Percentiles rank a stretch among this genome's conserved stretches.
These are phyloP conservation scores for Pogonophryne albipinna DNA, from an alignment of 2,797 vertebrate genomes.

Conservation along the genomic window DNA sequence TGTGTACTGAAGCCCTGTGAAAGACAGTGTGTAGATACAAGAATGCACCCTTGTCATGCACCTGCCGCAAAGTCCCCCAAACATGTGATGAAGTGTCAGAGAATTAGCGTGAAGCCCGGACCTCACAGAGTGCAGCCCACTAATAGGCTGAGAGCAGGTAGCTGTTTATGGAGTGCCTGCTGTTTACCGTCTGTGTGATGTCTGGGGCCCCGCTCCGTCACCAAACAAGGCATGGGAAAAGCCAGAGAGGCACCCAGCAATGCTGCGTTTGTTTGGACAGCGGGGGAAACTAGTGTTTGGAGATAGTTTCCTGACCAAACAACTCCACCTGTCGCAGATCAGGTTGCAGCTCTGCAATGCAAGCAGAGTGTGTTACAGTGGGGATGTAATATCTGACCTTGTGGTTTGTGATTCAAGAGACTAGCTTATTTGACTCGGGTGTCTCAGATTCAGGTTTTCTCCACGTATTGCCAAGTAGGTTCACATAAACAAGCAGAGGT, in stretches of 20 bases:
- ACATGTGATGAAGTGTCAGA: slow-evolving; percentile 47
- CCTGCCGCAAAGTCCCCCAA: slow-evolving; percentile 42
- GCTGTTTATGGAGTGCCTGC: slow-evolving; percentile 73
- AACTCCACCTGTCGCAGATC: slow-evolving; percentile 75
- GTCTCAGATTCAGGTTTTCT: slow-evolving; percentile 3
- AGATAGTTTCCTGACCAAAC: slow-evolving; percentile 72
- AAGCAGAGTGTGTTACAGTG: slow-evolving; percentile 28
- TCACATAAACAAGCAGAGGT: too few species aligned
- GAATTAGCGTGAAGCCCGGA: slow-evolving; percentile 46
- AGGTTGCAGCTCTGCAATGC: slow-evolving; percentile 56
- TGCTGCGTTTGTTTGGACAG: slow-evolving; percentile 67
- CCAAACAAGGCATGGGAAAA: slow-evolving; percentile 75
- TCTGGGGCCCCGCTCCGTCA: slow-evolving; percentile 60
- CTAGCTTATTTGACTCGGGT: slow-evolving; percentile 17
- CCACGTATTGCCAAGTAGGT: too few species aligned
- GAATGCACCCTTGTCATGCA: slow-evolving; percentile 30
- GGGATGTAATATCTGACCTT: slow-evolving; percentile 21
- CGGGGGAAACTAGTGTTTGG: slow-evolving; percentile 61
- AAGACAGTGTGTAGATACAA: slow-evolving; percentile 11
- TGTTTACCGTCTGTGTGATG: slow-evolving; percentile 76
- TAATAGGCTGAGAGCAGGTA: slow-evolving; percentile 60
- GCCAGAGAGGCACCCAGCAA: slow-evolving; percentile 52
- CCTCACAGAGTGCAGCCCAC: slow-evolving; percentile 59
- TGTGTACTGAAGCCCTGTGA: not conserved
- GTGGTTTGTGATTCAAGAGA: slow-evolving; percentile 12